A percentile compares a stretch with the other conserved stretches of the same genome.
phyloP scores from a whole-genome alignment of 64 coral and sea anemone species.

The Cladopsammia gracilis region DNA sequence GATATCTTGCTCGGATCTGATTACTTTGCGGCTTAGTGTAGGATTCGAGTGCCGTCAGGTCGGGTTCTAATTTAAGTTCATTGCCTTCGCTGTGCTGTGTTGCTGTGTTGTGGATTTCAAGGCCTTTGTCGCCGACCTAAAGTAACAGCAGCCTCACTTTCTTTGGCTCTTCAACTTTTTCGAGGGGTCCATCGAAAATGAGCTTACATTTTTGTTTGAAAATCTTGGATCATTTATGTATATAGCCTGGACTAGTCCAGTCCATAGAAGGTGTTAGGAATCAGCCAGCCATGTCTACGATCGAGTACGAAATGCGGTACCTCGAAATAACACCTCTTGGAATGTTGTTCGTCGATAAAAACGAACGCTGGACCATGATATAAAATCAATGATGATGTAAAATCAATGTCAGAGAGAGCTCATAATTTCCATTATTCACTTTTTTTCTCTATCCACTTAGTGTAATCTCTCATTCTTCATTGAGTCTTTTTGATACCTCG shows the following conservation, averaged over 20 bases:
- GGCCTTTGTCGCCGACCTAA: constrained; percentile 67
- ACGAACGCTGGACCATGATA: too few species aligned
- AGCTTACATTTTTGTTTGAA: constrained; percentile 82
- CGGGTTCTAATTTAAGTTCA: constrained; percentile 31
- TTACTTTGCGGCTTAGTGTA: constrained; percentile 27
- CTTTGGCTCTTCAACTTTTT: constrained; percentile 35
- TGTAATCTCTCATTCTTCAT: too few species aligned
- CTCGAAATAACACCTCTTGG: too few species aligned
- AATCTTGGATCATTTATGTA: constrained; percentile 63
- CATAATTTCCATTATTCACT: too few species aligned
- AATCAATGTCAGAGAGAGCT: too few species aligned
- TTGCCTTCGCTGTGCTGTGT: constrained; percentile 30
- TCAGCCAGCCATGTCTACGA: constrained; percentile 37
- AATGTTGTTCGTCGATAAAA: too few species aligned
- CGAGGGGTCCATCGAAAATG: constrained; percentile 65
- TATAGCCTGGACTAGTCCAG: constrained; percentile 71
- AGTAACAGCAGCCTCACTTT: constrained; percentile 67
- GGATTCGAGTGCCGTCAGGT: constrained; percentile 41
- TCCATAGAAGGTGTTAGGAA: constrained; percentile 71
- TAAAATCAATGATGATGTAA: too few species aligned
- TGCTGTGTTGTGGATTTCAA: constrained; percentile 69
- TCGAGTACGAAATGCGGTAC: too few species aligned
- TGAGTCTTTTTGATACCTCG: too few species aligned
- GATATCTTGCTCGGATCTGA: constrained; percentile 2
- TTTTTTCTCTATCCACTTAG: too few species aligned